Percentiles rank a stretch among this genome's conserved stretches.
Conservation (phyloP, 2,113 vertebrate species). For the Onychorhynchus coronatus region DNA sequence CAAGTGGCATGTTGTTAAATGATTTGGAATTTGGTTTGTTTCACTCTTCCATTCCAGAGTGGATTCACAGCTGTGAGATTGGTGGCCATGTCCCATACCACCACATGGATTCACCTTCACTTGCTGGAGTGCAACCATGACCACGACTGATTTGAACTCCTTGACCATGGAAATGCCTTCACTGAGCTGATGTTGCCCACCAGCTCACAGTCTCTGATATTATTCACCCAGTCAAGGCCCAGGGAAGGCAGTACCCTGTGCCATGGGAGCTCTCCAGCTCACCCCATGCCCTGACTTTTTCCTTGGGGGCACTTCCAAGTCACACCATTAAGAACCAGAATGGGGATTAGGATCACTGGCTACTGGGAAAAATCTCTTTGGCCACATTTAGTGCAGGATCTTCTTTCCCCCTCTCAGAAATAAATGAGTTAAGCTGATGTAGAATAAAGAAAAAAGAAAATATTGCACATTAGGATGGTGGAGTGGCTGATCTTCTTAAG, state of each 20-base stretch:
- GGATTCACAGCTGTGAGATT: not conserved
- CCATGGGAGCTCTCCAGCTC: not conserved
- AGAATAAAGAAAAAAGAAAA: not conserved
- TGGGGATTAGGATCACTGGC: not conserved
- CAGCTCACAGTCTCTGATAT: not conserved
- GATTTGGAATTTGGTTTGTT: not conserved
- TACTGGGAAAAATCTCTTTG: not conserved
- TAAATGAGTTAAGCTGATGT: not conserved
- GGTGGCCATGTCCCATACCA: not conserved
- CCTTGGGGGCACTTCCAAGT: not conserved
- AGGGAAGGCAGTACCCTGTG: not conserved
- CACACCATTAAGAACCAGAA: not conserved
- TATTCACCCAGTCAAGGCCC: not conserved
- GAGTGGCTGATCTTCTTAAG: not conserved
- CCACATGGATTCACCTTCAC: not conserved
- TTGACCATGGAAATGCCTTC: not conserved
- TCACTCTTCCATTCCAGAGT: not conserved
- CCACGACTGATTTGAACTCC: not conserved
- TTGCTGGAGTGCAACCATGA: not conserved
- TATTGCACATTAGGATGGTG: not conserved
- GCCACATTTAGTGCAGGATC: not conserved
- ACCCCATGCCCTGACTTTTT: not conserved
- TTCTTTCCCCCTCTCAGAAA: not conserved
- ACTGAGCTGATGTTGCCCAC: not conserved
- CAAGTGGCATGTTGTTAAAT: no score